phyloP scores from a whole-genome alignment of 2,888 invertebrate genomes.

The Slavum lentiscoides region DNA sequence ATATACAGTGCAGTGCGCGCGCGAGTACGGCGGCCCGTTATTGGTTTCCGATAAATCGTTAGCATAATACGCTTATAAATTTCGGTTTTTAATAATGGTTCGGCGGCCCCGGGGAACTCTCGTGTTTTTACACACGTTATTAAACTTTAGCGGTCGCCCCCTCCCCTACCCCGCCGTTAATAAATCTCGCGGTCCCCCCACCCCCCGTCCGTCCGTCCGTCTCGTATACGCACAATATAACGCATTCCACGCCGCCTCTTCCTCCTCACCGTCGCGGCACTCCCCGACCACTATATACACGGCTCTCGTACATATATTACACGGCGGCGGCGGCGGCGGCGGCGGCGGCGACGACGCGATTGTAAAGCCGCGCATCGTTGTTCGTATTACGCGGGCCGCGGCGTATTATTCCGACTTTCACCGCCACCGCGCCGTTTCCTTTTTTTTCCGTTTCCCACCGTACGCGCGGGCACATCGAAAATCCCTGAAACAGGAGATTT shows the following conservation, averaged over 20 bases:
- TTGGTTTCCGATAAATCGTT: slow-evolving; percentile 52
- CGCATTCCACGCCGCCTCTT: slow-evolving; percentile 1
- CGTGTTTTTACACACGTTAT: slow-evolving; percentile 52
- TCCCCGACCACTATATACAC: no score
- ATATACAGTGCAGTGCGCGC: no score
- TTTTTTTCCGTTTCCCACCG: not conserved
- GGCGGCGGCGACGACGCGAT: no score
- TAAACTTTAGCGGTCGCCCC: slow-evolving; percentile 47
- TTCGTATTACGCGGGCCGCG: no score
- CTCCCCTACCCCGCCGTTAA: not conserved
- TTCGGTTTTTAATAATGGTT: slow-evolving; percentile 52
- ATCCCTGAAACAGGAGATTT: slow-evolving; percentile 26
- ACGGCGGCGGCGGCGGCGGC: no score
- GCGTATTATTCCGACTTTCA: no score
- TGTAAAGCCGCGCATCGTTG: not conserved
- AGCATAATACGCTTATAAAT: slow-evolving; percentile 53
- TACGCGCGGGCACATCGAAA: not conserved
- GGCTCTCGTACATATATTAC: not conserved
- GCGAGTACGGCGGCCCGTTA: not conserved
- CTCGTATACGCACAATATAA: not conserved
- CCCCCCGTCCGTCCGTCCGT: not conserved
- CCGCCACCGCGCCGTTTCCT: no score
- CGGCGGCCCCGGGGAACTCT: slow-evolving; percentile 11
- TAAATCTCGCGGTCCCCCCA: slow-evolving; percentile 35
- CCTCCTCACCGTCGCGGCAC: no score